A percentile compares a stretch with the other conserved stretches of the same genome.
Evolutionary conservation across 2,888 invertebrate genomes (phyloP).

Genomic region (Drosophila eohydei): DNA sequence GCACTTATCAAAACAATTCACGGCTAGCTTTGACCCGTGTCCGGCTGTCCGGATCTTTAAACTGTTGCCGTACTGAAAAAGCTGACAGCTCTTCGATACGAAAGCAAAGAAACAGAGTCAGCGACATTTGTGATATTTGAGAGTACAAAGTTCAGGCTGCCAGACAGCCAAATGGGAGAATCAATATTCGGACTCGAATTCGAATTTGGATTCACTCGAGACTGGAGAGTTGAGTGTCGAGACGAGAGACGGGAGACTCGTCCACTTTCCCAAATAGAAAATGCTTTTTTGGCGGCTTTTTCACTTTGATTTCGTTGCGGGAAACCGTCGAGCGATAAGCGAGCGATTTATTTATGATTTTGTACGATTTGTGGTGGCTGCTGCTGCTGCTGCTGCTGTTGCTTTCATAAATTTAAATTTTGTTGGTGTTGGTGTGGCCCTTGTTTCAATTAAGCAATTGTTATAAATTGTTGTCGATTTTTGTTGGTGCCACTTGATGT

Average conservation of each 20-base stretch:
- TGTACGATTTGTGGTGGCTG: slow-evolving; percentile 58
- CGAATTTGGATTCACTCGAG: slow-evolving; percentile 28
- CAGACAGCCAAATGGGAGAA: slow-evolving; percentile 14
- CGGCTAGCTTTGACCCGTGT: slow-evolving; percentile 42
- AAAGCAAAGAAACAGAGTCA: slow-evolving; percentile 13
- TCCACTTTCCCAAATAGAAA: slow-evolving; percentile 55
- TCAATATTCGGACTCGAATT: slow-evolving; percentile 5
- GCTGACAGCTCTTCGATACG: slow-evolving; percentile 44
- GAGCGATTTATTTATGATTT: slow-evolving; percentile 77
- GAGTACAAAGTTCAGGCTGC: slow-evolving; percentile 41
- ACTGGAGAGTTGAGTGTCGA: slow-evolving; percentile 9
- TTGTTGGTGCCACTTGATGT: slow-evolving; percentile 44
- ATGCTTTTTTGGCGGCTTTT: slow-evolving; percentile 55
- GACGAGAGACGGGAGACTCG: neutral
- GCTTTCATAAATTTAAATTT: slow-evolving; percentile 76
- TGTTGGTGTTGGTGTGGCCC: slow-evolving; percentile 27
- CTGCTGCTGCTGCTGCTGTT: slow-evolving; percentile 27
- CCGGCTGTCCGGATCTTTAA: slow-evolving; percentile 24
- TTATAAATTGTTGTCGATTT: slow-evolving; percentile 68
- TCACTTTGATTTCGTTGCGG: slow-evolving; percentile 58
- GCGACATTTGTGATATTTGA: slow-evolving; percentile 11
- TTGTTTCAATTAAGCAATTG: slow-evolving; percentile 77
- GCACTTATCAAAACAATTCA: slow-evolving; percentile 40
- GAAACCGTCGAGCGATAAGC: slow-evolving; percentile 61
- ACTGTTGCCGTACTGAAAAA: slow-evolving; percentile 28